Evolutionary conservation across 2,888 invertebrate genomes (phyloP), one percentile per base, ranked within the genome.

Genomic region (Tricholauxania praeusta): DNA sequence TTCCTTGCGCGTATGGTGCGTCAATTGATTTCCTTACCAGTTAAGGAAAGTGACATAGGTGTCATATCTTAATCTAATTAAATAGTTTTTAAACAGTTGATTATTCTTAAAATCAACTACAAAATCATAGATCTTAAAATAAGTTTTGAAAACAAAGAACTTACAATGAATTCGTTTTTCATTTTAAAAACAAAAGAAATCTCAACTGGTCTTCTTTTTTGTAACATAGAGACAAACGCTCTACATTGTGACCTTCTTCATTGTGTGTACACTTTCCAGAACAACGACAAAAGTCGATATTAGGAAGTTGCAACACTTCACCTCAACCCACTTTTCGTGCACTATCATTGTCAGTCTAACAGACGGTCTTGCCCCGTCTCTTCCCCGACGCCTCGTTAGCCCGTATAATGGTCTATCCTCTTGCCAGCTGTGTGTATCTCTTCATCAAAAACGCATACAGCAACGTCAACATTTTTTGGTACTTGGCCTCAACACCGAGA

Each of bases 241-340:
- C 10, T 39, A 10, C 39, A 39, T 39, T 39, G 39, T 39, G 39
- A 39, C 39, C 39, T 39, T 39, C 39, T 39, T 39, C 39, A 39
- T 39, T 39, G 39, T 39, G 39, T 39, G 39, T 10, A 39, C 39
- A 39, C 8, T 39, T 39, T 39, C 55, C n/a, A 28, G 17, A 51
- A 22, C 51, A 64, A 28, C 64, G 28, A 32, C 3, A 70, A 70
- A 70, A 70, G 70, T 70, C 70, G 70, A 70, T 70, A 70, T 70
- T 70, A 14, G 70, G 70, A 70, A 70, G 70, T 63, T 63, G 70
- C 63, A 70, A 53, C 53, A 49, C 62, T 59, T 59, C 62, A 59
- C 51, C 60, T 63, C 70, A 62, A 62, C 51, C 70, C 63, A 63
- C 70, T 70, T 52, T n/a, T n/a, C 39, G 7, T 70, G 69, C 69